Base-by-base conservation (phyloP, 2,888 invertebrate species). In the Omphaloscelis lunosa region DNA sequence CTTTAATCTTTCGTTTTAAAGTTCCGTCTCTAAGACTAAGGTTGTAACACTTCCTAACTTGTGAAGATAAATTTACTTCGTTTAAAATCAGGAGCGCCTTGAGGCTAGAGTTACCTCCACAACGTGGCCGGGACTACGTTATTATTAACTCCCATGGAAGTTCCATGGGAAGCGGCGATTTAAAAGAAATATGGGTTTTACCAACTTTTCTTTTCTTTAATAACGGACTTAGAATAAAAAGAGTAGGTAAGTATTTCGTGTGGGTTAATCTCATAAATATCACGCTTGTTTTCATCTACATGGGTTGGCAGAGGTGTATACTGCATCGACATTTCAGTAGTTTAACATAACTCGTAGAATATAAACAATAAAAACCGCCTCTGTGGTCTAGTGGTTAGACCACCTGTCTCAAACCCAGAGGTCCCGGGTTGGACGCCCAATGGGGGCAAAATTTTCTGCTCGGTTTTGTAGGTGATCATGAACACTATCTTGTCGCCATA, bases 41-140 rank as follows among this genome's bases (percentile, higher is more conserved):
- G 65, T 67, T 53, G 48, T 59, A 77, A 74, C 74, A 74, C 74
- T 83, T 66, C 58, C 48, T 77, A 75, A 84, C 65, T 84, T 84
- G 62, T 12, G 72, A 67, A 77, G 76, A 86, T 86, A 87, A 86
- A 87, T 84, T 81, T 70, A 83, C 80, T 88, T 78, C 75, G 74
- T 79, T 77, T 86, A 80, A 86, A 80, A 82, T 73, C 85, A 85
- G 78, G 53, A 75, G 78, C 71, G 65, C 67, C 79, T 74, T 61
- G 79, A 56, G 77, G 75, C 79, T 56, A 23, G 48, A 68, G 85
- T 71, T 77, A 67, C 65, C 41, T 34, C 45, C 48, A 29, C 45
- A 29, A 20, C 17, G 69, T 39, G 62, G 70, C n/a, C 69, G 56
- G 45, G 61, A 41, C 63, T 45, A n/a, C 79, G 39, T 81, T 84